phyloP scores from a whole-genome alignment of 2,113 vertebrate species.

The Peromyscus maniculatus region DNA sequence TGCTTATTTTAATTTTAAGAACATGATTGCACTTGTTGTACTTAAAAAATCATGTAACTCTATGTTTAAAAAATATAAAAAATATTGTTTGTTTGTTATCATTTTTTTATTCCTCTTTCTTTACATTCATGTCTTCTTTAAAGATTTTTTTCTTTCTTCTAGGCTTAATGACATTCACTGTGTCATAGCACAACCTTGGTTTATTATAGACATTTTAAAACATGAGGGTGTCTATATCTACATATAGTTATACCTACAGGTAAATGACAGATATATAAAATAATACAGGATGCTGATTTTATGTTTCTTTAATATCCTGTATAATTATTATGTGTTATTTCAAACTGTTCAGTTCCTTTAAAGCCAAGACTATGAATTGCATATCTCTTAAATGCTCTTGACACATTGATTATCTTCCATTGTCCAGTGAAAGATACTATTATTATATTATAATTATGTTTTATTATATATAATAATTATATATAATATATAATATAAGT shows the following conservation, averaged over 20 bases:
- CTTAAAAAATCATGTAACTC: background rate
- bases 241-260: background rate
- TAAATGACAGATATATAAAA: background rate
- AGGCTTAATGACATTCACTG: fast-evolving
- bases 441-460: too few species aligned
- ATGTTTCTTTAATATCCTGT: background rate
- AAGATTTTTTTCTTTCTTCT: background rate
- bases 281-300: background rate
- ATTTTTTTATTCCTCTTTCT: background rate
- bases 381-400: fast-evolving
- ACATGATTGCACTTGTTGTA: background rate
- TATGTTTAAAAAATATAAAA: background rate
- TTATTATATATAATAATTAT: too few species aligned
- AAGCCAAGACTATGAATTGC: background rate
- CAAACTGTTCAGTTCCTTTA: background rate
- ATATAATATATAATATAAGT: too few species aligned
- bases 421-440: background rate
- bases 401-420: background rate
- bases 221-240: background rate
- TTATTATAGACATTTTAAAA: background rate
- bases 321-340: background rate
- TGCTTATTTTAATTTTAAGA: background rate
- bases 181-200: background rate
- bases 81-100: background rate
- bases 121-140: background rate